phyloP scores from a whole-genome alignment of 2,888 invertebrate genomes.

The Drosophila rellima region DNA sequence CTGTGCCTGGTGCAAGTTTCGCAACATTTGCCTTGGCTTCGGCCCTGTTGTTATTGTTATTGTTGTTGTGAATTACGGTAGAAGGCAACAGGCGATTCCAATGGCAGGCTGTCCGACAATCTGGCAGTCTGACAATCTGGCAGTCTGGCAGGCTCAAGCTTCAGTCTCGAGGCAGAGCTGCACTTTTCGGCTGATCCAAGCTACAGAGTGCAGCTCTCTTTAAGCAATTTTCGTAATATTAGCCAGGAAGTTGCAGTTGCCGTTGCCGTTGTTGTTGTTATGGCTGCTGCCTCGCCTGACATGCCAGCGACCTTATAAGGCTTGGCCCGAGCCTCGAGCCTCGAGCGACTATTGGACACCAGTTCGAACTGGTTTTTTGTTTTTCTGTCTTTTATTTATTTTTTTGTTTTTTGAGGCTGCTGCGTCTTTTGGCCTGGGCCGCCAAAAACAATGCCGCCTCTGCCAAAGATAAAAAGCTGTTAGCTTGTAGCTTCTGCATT shows the following conservation, averaged over 20 bases:
- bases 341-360: slow-evolving; percentile 42
- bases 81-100: slow-evolving; percentile 69
- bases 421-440: slow-evolving; percentile 54
- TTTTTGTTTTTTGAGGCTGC: slow-evolving; percentile 25
- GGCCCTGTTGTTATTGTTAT: slow-evolving; percentile 9
- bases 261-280: slow-evolving; percentile 19
- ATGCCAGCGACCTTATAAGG: slow-evolving; percentile 78
- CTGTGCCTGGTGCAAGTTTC: slow-evolving; percentile 63
- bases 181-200: slow-evolving; percentile 68
- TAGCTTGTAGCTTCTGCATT: slow-evolving; percentile 84
- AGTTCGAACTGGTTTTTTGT: slow-evolving; percentile 55
- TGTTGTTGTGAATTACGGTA: slow-evolving; percentile 78
- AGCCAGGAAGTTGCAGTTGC: slow-evolving; percentile 71
- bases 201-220: slow-evolving; percentile 55
- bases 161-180: slow-evolving; percentile 26
- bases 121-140: slow-evolving; percentile 37
- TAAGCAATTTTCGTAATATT: slow-evolving; percentile 80
- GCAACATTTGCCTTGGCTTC: slow-evolving; percentile 65
- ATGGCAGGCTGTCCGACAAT: slow-evolving; percentile 40
- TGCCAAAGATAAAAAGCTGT: slow-evolving; percentile 82
- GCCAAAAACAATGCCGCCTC: slow-evolving; percentile 75
- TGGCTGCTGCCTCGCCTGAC: slow-evolving; percentile 49
- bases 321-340: slow-evolving; percentile 46
- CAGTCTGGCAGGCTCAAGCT: slow-evolving; percentile 49
- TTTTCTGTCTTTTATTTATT: slow-evolving; percentile 13